phyloP scores from a whole-genome alignment of 2,888 invertebrate species.

The Eupithecia tripunctaria region DNA sequence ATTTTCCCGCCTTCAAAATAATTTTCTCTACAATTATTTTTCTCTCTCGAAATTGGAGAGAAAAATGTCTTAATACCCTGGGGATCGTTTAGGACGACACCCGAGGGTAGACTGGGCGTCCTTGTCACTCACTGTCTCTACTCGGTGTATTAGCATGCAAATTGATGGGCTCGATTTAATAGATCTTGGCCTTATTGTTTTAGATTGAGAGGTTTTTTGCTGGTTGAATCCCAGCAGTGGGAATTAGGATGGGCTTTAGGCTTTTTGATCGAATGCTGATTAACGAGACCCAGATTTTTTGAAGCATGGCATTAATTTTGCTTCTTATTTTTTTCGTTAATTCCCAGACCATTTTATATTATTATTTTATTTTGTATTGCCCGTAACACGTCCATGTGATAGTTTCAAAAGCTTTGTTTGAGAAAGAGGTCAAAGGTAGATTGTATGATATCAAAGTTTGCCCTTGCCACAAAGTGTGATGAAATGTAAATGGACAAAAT shows the following conservation, averaged over 20 bases:
- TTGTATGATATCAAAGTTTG: slow-evolving; percentile 32
- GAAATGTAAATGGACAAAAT: slow-evolving; percentile 64
- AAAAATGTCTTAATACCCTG: slow-evolving; percentile 71
- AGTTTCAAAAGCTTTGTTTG: slow-evolving; percentile 22
- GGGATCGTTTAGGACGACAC: slow-evolving; percentile 63
- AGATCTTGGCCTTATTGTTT: slow-evolving; percentile 26
- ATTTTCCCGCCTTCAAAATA: slow-evolving; percentile 48
- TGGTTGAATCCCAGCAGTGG: slow-evolving; percentile 12
- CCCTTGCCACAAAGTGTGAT: slow-evolving; percentile 43
- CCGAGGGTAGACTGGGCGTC: slow-evolving; percentile 54
- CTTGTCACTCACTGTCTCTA: slow-evolving; percentile 77
- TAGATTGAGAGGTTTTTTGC: slow-evolving; percentile 18
- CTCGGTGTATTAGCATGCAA: slow-evolving; percentile 73
- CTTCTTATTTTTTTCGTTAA: not conserved
- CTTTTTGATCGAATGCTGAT: not conserved
- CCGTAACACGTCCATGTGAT: not conserved
- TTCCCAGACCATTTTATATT: not conserved
- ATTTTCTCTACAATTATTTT: slow-evolving; percentile 56
- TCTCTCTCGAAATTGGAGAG: slow-evolving; percentile 43
- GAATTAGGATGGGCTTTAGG: slow-evolving; percentile 3
- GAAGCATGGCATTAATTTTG: not conserved
- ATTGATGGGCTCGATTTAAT: slow-evolving; percentile 70
- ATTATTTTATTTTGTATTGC: not conserved
- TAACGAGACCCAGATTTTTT: not conserved
- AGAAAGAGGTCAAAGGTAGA: slow-evolving; percentile 25